Conservation (phyloP, 2,113 vertebrate genomes). For the Eurystomus gularis region DNA sequence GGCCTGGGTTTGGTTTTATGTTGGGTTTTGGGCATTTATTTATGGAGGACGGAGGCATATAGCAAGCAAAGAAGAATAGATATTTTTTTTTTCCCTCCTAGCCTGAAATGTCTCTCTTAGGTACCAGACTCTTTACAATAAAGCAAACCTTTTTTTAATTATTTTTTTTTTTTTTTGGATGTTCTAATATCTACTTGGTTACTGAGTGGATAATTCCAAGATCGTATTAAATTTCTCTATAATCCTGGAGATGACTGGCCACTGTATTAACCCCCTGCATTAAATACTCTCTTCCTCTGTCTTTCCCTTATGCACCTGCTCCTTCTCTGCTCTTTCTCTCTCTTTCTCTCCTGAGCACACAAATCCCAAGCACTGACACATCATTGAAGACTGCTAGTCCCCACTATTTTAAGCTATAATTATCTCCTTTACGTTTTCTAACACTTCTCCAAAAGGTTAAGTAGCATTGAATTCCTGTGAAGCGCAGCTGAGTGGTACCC, state of each 20-base stretch:
- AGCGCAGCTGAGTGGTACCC: background rate
- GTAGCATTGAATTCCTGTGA: background rate
- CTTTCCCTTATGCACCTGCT: background rate
- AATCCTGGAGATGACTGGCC: background rate
- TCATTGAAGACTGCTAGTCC: background rate
- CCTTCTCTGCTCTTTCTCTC: background rate
- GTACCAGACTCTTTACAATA: background rate
- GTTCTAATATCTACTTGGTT: background rate
- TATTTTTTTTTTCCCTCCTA: background rate
- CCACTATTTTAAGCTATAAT: background rate
- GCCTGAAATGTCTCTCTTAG: background rate
- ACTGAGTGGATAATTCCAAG: constrained; percentile 1
- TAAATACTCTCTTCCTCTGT: background rate
- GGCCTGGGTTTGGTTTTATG: background rate
- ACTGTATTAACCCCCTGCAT: background rate
- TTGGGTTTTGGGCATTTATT: background rate
- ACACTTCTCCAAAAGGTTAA: background rate
- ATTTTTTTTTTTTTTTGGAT: background rate
- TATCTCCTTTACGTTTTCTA: background rate
- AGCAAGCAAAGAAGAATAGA: background rate
- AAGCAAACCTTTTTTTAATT: background rate
- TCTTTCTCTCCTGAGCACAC: background rate
- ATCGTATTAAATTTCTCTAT: background rate
- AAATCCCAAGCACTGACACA: background rate
- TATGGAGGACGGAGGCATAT: background rate